phyloP scores from a whole-genome alignment of 2,888 invertebrate species.

The Drosophila stalkeri region DNA sequence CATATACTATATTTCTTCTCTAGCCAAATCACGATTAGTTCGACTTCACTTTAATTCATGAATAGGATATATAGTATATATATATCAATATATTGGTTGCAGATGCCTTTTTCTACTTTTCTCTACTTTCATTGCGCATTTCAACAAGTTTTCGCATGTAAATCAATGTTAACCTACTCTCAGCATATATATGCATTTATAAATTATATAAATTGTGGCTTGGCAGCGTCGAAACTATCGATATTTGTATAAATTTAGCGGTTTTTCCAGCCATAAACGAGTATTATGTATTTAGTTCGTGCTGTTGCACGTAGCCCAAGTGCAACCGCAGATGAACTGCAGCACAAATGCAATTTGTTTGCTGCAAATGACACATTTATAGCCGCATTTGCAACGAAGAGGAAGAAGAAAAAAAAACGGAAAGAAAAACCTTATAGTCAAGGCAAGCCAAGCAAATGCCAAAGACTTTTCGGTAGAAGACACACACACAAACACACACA shows the following conservation, averaged over 20 bases:
- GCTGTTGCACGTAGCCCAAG: constrained; percentile 12
- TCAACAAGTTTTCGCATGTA: not conserved
- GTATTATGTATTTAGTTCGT: constrained; percentile 12
- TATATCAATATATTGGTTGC: no score
- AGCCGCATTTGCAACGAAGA: constrained; percentile 34
- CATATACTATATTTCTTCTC: no score
- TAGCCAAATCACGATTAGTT: no score
- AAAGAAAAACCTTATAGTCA: not conserved
- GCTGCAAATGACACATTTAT: constrained; percentile 66
- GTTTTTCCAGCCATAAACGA: constrained; percentile 3
- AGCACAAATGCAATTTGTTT: constrained; percentile 52
- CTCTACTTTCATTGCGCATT: no score
- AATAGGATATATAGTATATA: no score
- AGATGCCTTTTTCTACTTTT: not conserved
- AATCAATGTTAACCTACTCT: not conserved
- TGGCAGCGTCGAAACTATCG: not conserved
- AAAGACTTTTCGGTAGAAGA: constrained; percentile 13
- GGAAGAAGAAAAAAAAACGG: no score
- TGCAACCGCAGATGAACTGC: constrained; percentile 45
- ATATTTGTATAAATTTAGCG: constrained; percentile 8
- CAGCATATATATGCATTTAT: not conserved
- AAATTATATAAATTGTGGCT: not conserved
- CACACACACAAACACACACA: constrained; percentile 1
- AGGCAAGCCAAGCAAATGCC: constrained; percentile 10
- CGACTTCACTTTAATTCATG: no score